These are phyloP conservation scores for Temnothorax curvispinosus DNA, from an alignment of 1,140 invertebrate species.

Conservation along the genomic window DNA sequence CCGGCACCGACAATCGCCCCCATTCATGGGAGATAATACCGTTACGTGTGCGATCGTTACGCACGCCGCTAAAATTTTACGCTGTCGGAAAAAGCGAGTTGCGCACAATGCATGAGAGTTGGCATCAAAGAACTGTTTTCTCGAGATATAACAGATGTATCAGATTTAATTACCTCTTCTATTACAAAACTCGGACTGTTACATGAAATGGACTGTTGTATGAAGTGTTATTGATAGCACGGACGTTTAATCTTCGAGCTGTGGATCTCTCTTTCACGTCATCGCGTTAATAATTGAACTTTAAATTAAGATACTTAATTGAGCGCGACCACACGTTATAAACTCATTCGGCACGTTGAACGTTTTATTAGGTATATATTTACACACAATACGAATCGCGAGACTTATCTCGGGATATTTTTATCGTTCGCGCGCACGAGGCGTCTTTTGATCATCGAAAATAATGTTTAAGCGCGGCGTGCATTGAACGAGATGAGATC, in stretches of 20 bases:
- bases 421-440: constrained; percentile 16
- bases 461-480: constrained; percentile 67
- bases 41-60: constrained; percentile 40
- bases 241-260: background rate
- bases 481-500: constrained; percentile 36
- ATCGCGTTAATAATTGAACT: background rate
- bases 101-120: background rate
- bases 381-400: constrained; percentile 25
- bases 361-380: background rate
- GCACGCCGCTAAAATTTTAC: constrained; percentile 6
- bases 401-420: constrained; percentile 47
- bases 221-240: background rate
- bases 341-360: background rate
- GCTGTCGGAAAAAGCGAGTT: constrained; percentile 20
- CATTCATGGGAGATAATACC: constrained; percentile 43
- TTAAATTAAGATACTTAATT: constrained; percentile 9
- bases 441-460: constrained; percentile 71
- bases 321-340: background rate
- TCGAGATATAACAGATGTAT: no score
- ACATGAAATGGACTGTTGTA: background rate
- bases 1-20: constrained; percentile 25
- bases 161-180: background rate
- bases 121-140: background rate
- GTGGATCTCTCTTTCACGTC: background rate
- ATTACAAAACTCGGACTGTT: background rate